phyloP scores from a whole-genome alignment of 2,797 vertebrate species.

The Pseudochromis fuscus region DNA sequence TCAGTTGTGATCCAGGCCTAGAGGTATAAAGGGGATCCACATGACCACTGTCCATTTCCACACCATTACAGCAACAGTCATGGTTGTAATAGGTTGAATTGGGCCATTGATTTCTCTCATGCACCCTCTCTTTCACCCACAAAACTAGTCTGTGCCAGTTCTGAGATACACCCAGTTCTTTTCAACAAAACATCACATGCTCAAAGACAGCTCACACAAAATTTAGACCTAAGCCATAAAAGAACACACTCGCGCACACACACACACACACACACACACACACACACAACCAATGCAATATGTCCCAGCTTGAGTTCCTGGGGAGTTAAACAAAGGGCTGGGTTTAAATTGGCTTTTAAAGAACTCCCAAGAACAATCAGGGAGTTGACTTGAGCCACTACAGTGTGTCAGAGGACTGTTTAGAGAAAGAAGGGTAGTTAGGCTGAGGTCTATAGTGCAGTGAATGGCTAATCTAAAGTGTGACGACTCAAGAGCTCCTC shows the following conservation, averaged over 20 bases:
- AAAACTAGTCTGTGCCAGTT: conserved; percentile 71
- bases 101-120: conserved; percentile 77
- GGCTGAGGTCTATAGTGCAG: conserved; percentile 59
- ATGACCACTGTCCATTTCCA: conserved; percentile 81
- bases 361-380: conserved; percentile 74
- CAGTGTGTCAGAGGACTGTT: conserved; percentile 70
- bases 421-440: conserved; percentile 70
- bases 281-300: conserved; percentile 49
- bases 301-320: conserved; percentile 64
- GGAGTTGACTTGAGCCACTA: conserved; percentile 69
- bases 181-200: conserved; percentile 75
- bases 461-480: conserved; percentile 80
- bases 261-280: conserved; percentile 29
- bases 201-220: conserved; percentile 52
- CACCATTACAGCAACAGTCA: conserved; percentile 80
- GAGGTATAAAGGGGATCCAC: conserved; percentile 76
- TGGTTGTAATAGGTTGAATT: conserved; percentile 79
- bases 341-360: conserved; percentile 80
- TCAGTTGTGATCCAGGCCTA: conserved; percentile 74
- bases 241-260: not conserved
- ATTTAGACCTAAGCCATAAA: conserved; percentile 42
- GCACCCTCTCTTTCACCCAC: conserved; percentile 57
- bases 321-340: conserved; percentile 75
- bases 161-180: conserved; percentile 67
- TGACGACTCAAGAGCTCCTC: conserved; percentile 75